Base-by-base conservation (phyloP, 1,140 invertebrate genomes). In the Mylabris phalerata region DNA sequence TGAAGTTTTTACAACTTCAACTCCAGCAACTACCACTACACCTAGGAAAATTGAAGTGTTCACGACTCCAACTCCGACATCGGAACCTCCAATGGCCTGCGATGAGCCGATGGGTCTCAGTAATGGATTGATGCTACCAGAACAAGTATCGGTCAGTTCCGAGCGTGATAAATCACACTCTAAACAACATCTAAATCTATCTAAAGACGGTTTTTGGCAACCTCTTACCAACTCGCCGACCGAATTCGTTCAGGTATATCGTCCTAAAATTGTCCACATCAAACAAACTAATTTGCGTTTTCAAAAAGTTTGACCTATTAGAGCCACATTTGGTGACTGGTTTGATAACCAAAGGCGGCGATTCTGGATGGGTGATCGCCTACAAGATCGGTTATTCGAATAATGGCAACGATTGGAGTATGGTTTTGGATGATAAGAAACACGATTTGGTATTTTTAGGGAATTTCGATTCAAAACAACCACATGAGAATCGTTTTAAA, bases 241-340 rank as follows among this genome's bases (percentile, higher is more conserved):
- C 11, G 82, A 86, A 73, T 87, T 32, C 32, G 32, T 32, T 7
- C 32, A 32, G 32, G 32, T 32, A 5, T 32, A 7, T 3, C 4
- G 1, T 32, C 32, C 32, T 19, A 19, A 19, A 1, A 32, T 32
- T 32, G 32, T 32, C 7, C 32, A 7, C 7, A 32, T 7, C 4
- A 32, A 7, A 32, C 4, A 32, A 7, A 32, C 4, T 32, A 32
- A 5, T 32, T 7, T 32, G 32, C 41, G 61, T 69, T 77, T n/a
- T 71, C 7, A 7, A 32, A 32, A 32, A 89, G 79, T 85, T 93
- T 70, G 85, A 93, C 73, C 92, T 93, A 68, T 69, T 84, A 13
- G 82, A 83, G 38, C 80, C 83, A 1, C 79, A 86, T 24, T 87
- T 86, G 67, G 71, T 93, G 6, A 91, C 89, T 7, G 91, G 89